Percentiles rank a stretch among this genome's conserved stretches.
Conservation (phyloP, 2,113 vertebrate genomes). For the Xiphophorus couchianus region DNA sequence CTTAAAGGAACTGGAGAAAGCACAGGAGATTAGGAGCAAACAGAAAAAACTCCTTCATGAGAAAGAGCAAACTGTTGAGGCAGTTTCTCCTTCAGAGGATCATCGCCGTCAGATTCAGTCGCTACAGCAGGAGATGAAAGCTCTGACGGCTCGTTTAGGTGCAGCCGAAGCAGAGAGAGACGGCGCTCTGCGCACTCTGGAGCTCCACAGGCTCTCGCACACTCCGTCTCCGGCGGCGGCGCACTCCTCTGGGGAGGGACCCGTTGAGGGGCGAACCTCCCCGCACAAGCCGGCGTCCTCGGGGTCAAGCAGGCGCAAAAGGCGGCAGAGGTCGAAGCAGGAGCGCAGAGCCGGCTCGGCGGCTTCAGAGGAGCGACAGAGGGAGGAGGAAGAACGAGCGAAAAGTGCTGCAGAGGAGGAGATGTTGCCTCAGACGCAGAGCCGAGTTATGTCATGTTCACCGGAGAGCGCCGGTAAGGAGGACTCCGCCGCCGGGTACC, state of each 20-base stretch:
- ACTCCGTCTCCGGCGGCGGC: constrained; percentile 39
- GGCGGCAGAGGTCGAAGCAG: constrained; percentile 83
- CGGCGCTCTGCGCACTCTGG: constrained; percentile 34
- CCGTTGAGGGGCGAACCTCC: constrained; percentile 56
- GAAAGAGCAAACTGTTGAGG: constrained; percentile 31
- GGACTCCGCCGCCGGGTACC: constrained; percentile 59
- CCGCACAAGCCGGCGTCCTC: constrained; percentile 28
- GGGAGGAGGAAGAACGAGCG: constrained; percentile 69
- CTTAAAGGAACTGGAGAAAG: constrained; percentile 57
- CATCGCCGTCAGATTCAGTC: constrained; percentile 66
- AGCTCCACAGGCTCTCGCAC: constrained; percentile 62
- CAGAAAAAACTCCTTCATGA: constrained; percentile 30
- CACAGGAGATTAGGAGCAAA: constrained; percentile 36
- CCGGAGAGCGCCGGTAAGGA: constrained; percentile 54
- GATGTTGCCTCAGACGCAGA: constrained; percentile 68
- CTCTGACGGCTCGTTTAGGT: constrained; percentile 62
- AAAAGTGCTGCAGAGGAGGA: constrained; percentile 71
- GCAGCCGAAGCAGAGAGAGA: constrained; percentile 64
- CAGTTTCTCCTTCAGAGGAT: constrained; percentile 56
- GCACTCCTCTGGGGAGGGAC: constrained; percentile 56
- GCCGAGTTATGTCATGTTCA: constrained; percentile 59
- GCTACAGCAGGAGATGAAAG: constrained; percentile 59
- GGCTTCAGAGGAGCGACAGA: constrained; percentile 53
- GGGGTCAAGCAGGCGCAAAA: constrained; percentile 79
- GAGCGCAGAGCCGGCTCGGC: constrained; percentile 61